Evolutionary conservation across 2,888 invertebrate species (phyloP).

Genomic region (Cyaniris semiargus): DNA sequence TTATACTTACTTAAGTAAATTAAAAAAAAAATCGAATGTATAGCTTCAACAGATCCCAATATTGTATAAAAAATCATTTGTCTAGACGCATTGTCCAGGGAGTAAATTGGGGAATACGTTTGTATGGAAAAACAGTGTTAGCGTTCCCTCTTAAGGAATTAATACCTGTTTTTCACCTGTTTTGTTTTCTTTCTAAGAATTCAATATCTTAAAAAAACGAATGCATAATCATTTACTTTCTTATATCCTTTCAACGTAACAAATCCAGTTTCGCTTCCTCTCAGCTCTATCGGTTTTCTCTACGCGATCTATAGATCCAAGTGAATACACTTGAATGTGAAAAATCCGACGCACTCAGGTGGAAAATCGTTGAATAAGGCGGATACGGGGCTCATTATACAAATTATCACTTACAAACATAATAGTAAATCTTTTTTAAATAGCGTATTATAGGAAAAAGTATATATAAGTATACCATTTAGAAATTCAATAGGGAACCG

Average conservation of each 20-base stretch:
- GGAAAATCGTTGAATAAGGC: slow-evolving; percentile 20
- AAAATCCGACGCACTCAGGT: slow-evolving; percentile 11
- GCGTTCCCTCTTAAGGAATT: too few species aligned
- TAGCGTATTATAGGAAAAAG: neutral
- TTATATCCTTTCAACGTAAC: neutral
- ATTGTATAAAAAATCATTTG: too few species aligned
- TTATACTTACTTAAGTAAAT: too few species aligned
- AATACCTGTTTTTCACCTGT: neutral
- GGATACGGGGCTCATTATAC: neutral
- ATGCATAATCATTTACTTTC: neutral
- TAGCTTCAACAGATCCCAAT: too few species aligned
- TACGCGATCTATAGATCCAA: neutral
- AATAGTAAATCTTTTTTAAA: neutral
- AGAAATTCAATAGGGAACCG: neutral
- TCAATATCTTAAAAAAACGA: neutral
- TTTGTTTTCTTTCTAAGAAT: neutral
- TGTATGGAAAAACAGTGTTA: too few species aligned
- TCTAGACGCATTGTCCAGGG: too few species aligned
- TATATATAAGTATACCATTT: neutral
- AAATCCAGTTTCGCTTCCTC: slow-evolving; percentile 20
- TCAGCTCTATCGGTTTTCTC: neutral
- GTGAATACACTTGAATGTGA: slow-evolving; percentile 14
- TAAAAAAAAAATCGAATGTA: too few species aligned
- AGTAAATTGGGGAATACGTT: too few species aligned
- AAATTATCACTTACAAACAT: neutral